Percentiles rank a stretch among this genome's conserved stretches.
phyloP scores from a whole-genome alignment of 2,888 invertebrate species.

The Drosophila mayaguana region DNA sequence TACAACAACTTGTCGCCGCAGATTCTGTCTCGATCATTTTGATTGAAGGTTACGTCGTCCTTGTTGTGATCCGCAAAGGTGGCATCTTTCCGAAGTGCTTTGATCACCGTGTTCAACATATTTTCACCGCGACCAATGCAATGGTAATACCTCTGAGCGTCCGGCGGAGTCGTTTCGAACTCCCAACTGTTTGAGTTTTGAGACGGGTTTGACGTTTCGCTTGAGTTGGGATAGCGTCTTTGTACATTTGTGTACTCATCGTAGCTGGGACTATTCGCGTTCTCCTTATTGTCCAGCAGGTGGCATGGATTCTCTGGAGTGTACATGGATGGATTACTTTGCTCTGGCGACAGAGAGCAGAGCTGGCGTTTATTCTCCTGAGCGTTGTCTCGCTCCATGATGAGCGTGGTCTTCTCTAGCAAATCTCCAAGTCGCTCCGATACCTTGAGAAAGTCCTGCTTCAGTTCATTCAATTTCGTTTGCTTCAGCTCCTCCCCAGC shows the following conservation, averaged over 20 bases:
- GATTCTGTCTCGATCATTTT: conserved; percentile 45
- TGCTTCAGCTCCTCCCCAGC: conserved; percentile 44
- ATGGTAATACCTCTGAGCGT: conserved; percentile 65
- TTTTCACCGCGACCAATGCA: conserved; percentile 69
- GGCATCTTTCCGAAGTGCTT: conserved; percentile 78
- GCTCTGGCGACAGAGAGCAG: conserved; percentile 50
- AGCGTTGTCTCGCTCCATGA: conserved; percentile 82
- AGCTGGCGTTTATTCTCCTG: conserved; percentile 57
- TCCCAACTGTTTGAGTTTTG: conserved; percentile 75
- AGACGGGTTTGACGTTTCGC: conserved; percentile 72
- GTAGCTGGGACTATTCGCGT: conserved; percentile 55
- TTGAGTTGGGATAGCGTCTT: conserved; percentile 69
- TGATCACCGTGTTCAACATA: conserved; percentile 79
- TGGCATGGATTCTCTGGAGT: conserved; percentile 42
- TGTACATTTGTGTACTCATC: conserved; percentile 60
- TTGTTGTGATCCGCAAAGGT: conserved; percentile 51
- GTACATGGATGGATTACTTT: conserved; percentile 48
- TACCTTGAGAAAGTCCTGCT: conserved; percentile 77
- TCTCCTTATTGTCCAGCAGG: conserved; percentile 54
- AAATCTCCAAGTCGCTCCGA: conserved; percentile 81
- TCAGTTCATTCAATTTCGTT: conserved; percentile 69
- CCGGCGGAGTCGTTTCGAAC: conserved; percentile 54
- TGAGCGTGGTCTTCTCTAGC: conserved; percentile 81
- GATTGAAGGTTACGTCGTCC: conserved; percentile 56
- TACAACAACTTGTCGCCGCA: conserved; percentile 63